Evolutionary conservation across 2,113 vertebrate species (phyloP), one percentile per base, ranked within the genome.

Genomic region (Rhea americana): DNA sequence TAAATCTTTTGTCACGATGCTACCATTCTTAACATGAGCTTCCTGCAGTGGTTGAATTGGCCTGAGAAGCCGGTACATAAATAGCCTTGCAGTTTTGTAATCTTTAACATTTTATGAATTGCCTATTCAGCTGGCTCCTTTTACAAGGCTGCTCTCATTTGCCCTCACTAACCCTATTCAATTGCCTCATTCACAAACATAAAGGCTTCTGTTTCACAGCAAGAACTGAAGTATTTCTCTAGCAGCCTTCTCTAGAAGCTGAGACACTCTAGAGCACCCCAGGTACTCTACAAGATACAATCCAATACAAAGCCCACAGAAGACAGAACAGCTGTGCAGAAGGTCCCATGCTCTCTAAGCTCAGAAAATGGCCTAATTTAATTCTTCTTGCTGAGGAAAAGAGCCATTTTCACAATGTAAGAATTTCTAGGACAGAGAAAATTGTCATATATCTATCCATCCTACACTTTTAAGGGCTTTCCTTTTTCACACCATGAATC

Each of bases 91-190:
- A 95, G 85, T 87, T 86, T 76, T 93, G 93, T 75, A 88, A 88
- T 94, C 85, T 86, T 93, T 55, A 95, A 81, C 90, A 89, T 94
- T 66, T 82, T 77, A 95, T 95, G 92, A 96, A 96, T 95, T 93
- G 93, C 89, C 93, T 94, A 92, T 96, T 96, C 86, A 96, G 37
- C 74, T 32, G 30, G 37, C 88, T 94, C 81, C 41, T 45, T 91
- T 96, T 87, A 79, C 62, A 93, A 84, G 71, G 58, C 95, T 91
- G 83, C 66, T 96, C 83, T 94, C 88, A 92, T 92, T 85, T 93
- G 89, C 67, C 83, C 81, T 90, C 83, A n/a, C 71, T 93, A 86
- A 94, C 86, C 83, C 67, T 63, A 67, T 91, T 94, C 86, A 96
- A 53, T 93, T 94, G 81, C 86, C 90, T 82, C 86, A 92, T 89